A percentile compares a stretch with the other conserved stretches of the same genome.
These are phyloP conservation scores for Fragum whitleyi DNA, from an alignment of 2,888 invertebrate genomes.

Conservation along the genomic window DNA sequence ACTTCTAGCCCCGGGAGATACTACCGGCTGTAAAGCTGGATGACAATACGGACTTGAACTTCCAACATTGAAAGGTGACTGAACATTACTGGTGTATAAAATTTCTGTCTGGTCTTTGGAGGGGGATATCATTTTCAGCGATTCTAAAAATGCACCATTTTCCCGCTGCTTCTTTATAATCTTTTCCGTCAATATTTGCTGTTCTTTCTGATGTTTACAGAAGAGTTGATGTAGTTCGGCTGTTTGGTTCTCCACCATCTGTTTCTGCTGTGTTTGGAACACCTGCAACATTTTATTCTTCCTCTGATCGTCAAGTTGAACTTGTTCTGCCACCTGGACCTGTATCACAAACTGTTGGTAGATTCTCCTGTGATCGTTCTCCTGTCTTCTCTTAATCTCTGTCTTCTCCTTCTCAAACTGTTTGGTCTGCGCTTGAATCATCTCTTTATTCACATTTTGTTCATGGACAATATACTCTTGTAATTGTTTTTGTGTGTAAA, in stretches of 20 bases:
- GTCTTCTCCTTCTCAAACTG: constrained; percentile 34
- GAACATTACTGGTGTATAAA: neutral
- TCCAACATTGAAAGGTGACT: neutral
- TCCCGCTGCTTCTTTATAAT: constrained; percentile 1
- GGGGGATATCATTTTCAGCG: neutral
- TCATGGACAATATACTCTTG: constrained; percentile 15
- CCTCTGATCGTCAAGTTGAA: constrained; percentile 20
- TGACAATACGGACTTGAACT: neutral
- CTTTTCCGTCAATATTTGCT: neutral
- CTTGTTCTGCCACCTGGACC: constrained; percentile 35
- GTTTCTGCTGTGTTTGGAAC: constrained; percentile 51
- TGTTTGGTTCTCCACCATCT: constrained; percentile 43
- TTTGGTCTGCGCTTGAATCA: constrained; percentile 15
- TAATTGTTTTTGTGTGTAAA: neutral
- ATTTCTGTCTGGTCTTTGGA: neutral
- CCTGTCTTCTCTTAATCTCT: constrained; percentile 33
- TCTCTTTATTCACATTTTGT: constrained; percentile 30
- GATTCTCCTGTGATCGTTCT: constrained; percentile 32
- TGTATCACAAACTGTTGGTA: constrained; percentile 36
- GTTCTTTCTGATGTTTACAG: constrained; percentile 16
- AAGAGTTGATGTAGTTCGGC: constrained; percentile 28
- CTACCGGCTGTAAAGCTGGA: neutral
- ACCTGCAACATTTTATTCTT: constrained; percentile 41
- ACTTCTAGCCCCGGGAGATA: neutral
- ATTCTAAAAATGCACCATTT: neutral